These are phyloP conservation scores for Nomada ruficornis DNA, from an alignment of 2,888 invertebrate genomes.

Conservation along the genomic window DNA sequence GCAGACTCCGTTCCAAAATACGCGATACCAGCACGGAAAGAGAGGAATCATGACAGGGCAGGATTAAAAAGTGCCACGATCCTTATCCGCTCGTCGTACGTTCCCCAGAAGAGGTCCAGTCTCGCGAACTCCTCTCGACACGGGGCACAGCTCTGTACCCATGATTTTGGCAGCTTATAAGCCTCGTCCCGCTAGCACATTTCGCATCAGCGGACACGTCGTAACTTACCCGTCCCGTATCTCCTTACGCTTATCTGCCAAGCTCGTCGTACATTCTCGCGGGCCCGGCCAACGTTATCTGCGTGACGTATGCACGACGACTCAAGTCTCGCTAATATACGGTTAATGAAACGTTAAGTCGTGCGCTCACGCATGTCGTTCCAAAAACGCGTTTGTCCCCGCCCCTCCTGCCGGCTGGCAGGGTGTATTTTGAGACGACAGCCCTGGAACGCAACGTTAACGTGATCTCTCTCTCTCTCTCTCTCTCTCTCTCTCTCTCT, in stretches of 20 bases:
- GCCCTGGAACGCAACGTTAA: slow-evolving; percentile 13
- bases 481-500: not conserved
- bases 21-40: slow-evolving; percentile 1
- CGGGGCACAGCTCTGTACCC: slow-evolving; percentile 18
- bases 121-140: slow-evolving; percentile 19
- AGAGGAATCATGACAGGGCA: slow-evolving; percentile 20
- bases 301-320: slow-evolving; percentile 72
- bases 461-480: slow-evolving; percentile 6
- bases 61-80: slow-evolving; percentile 50
- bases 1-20: not conserved
- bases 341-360: slow-evolving; percentile 77
- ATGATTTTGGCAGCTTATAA: slow-evolving; percentile 73
- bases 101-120: slow-evolving; percentile 20
- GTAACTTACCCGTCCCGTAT: slow-evolving; percentile 74
- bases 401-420: not conserved
- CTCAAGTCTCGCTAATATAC: slow-evolving; percentile 74
- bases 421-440: slow-evolving; percentile 38
- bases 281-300: slow-evolving; percentile 68
- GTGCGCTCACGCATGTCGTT: slow-evolving; percentile 55
- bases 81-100: slow-evolving; percentile 54
- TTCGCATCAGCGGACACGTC: slow-evolving; percentile 69
- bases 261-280: slow-evolving; percentile 73
- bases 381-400: slow-evolving; percentile 38
- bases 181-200: slow-evolving; percentile 61
- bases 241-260: slow-evolving; percentile 75